These are phyloP conservation scores for Galaxea fascicularis DNA, from an alignment of 92 coral and sea anemone species.

Conservation along the genomic window DNA sequence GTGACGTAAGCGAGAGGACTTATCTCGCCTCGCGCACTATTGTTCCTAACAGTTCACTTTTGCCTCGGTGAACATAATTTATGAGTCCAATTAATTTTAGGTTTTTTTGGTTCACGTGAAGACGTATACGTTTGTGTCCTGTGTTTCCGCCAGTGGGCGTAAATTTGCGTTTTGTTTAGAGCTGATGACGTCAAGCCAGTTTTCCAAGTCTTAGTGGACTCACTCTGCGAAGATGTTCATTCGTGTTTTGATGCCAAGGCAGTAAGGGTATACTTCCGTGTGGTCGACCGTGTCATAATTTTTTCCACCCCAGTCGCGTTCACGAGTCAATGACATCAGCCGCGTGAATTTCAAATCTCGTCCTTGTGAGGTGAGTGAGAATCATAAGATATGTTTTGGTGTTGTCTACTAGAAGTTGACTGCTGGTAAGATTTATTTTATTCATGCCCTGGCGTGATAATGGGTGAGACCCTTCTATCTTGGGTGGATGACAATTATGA, in stretches of 20 bases:
- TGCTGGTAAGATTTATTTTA: conserved; percentile 32
- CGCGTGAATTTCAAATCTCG: conserved; percentile 1
- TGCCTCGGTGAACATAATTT: conserved; percentile 43
- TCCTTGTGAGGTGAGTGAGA: conserved; percentile 7
- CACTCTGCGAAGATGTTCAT: conserved; percentile 14
- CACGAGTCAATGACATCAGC: conserved; percentile 5
- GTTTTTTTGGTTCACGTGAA: conserved; percentile 38
- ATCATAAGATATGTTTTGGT: neutral
- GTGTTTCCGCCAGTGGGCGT: conserved; percentile 57
- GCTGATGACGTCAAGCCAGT: conserved; percentile 47
- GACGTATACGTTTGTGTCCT: conserved; percentile 39
- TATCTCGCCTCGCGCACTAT: conserved; percentile 37
- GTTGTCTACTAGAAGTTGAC: neutral
- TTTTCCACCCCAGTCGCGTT: conserved; percentile 7
- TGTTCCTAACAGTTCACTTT: conserved; percentile 26
- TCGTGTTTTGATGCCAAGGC: conserved; percentile 27
- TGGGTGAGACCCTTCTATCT: neutral
- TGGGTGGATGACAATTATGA: neutral
- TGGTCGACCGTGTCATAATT: neutral
- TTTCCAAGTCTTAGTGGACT: conserved; percentile 36
- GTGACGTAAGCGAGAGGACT: conserved; percentile 47
- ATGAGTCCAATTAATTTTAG: conserved; percentile 51
- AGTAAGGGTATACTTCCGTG: neutral
- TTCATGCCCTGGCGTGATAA: conserved; percentile 45
- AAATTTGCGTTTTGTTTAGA: conserved; percentile 44